phyloP scores from a whole-genome alignment of 2,113 vertebrate species.

The Poicephalus gulielmi region DNA sequence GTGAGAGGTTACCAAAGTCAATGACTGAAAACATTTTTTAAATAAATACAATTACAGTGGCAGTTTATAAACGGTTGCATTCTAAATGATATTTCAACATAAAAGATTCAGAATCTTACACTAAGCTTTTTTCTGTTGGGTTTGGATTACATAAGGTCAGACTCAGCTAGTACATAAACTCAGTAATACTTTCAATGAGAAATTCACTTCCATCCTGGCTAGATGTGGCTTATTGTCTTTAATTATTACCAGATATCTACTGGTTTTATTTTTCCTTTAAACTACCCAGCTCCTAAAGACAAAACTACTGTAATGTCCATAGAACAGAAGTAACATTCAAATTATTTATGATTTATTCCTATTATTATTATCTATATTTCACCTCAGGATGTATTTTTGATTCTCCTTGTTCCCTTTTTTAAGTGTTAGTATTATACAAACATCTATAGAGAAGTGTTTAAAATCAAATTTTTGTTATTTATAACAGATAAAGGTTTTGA shows the following conservation, averaged over 20 bases:
- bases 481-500: background rate
- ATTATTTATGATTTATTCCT: background rate
- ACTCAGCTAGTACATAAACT: background rate
- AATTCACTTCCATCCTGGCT: background rate
- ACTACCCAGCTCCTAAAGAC: background rate
- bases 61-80: background rate
- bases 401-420: background rate
- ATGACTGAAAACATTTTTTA: background rate
- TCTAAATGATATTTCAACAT: background rate
- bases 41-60: background rate
- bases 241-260: background rate
- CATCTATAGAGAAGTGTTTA: background rate
- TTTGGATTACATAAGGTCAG: background rate
- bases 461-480: background rate
- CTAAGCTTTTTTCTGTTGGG: background rate
- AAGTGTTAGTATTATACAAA: background rate
- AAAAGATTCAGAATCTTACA: background rate
- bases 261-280: background rate
- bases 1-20: background rate
- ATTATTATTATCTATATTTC: background rate
- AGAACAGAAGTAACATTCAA: background rate
- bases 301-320: background rate
- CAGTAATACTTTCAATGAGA: background rate
- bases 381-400: background rate
- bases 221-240: background rate